Conservation (phyloP, 2,888 invertebrate genomes). For the Smittia aterrima region DNA sequence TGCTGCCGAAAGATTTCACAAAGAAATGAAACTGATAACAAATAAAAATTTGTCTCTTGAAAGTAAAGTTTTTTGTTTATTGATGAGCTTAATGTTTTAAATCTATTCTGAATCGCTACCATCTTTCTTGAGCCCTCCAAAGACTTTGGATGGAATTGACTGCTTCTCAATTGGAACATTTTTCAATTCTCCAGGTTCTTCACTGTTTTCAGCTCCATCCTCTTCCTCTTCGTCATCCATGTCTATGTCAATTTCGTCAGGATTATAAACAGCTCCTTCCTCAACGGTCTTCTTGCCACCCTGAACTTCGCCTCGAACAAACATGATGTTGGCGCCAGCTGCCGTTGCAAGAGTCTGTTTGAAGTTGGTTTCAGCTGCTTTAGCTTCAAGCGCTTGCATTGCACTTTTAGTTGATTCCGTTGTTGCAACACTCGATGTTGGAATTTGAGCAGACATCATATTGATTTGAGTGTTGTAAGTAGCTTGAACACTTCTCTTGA, state of each 20-base stretch:
- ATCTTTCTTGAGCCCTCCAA: slow-evolving; percentile 68
- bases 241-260: slow-evolving; percentile 84
- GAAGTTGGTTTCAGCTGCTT: slow-evolving; percentile 61
- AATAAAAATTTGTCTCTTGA: slow-evolving; percentile 8
- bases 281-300: slow-evolving; percentile 62
- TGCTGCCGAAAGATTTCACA: neutral
- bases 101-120: slow-evolving; percentile 38
- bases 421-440: slow-evolving; percentile 66
- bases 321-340: slow-evolving; percentile 66
- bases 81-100: neutral
- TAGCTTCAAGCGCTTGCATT: slow-evolving; percentile 84
- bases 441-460: slow-evolving; percentile 98
- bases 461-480: slow-evolving; percentile 98
- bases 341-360: slow-evolving; percentile 22
- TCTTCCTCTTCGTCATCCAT: slow-evolving; percentile 62
- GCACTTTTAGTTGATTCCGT: slow-evolving; percentile 78
- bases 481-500: slow-evolving; percentile 96
- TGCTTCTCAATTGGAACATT: slow-evolving; percentile 79
- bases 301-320: slow-evolving; percentile 85
- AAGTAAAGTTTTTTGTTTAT: neutral
- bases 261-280: slow-evolving; percentile 71
- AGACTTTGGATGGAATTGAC: slow-evolving; percentile 84
- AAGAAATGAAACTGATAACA: neutral
- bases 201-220: slow-evolving; percentile 58
- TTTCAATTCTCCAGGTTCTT: slow-evolving; percentile 59